These are phyloP conservation scores for Esox lucius DNA, from an alignment of 2,797 vertebrate species.

Conservation along the genomic window DNA sequence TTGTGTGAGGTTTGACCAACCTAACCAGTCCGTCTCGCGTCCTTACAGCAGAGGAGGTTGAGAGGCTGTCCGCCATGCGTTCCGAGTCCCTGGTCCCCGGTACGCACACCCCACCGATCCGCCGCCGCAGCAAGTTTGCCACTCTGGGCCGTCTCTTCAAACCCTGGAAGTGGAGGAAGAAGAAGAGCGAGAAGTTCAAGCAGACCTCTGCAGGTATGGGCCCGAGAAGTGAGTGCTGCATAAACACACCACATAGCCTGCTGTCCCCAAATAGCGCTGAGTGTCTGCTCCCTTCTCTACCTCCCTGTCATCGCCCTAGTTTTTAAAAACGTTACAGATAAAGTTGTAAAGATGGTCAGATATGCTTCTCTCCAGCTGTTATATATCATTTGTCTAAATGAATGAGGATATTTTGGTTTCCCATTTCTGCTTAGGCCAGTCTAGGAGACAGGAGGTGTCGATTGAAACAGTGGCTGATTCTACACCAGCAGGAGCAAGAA, in stretches of 20 bases:
- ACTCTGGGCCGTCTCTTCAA: constrained; percentile 95
- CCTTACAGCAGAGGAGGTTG: constrained; percentile 90
- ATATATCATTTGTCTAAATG: background rate
- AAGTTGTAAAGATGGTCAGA: background rate
- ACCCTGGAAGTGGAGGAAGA: constrained; percentile 99
- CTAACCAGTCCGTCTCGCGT: constrained; percentile 23
- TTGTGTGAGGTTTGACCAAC: background rate
- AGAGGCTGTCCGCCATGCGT: constrained; percentile 94
- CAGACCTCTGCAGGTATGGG: constrained; percentile 92
- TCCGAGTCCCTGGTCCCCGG: constrained; percentile 91
- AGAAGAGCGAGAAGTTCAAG: constrained; percentile 98
- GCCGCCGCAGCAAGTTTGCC: constrained; percentile 92
- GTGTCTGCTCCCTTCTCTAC: background rate
- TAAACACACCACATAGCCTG: background rate
- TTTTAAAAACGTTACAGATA: background rate
- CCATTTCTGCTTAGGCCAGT: constrained; percentile 8
- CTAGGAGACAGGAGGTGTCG: constrained; percentile 23
- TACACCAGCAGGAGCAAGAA: no score
- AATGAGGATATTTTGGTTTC: constrained; percentile 2
- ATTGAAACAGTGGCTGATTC: no score
- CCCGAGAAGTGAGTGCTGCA: background rate
- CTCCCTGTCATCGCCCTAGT: background rate
- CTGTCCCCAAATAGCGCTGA: background rate
- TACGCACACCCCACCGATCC: constrained; percentile 91
- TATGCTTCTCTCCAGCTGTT: background rate